Conservation (phyloP, 2,113 vertebrate species). For the Telmatochromis sp. region DNA sequence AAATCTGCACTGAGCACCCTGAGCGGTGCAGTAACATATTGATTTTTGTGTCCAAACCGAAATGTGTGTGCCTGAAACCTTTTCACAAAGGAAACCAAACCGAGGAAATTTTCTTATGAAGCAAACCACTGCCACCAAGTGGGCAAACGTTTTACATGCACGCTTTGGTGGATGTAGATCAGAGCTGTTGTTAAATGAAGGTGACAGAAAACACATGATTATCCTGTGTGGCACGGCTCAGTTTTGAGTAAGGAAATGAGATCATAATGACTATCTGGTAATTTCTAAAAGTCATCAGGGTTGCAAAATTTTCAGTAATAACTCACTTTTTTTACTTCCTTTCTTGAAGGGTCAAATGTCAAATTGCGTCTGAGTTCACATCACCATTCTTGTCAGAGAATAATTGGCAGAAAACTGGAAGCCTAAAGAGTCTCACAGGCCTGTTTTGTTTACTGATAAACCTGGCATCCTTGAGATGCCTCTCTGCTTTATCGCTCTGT, state of each 20-base stretch:
- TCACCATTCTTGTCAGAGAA: neutral
- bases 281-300: neutral
- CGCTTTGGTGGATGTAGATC: neutral
- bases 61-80: neutral
- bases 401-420: slow-evolving; percentile 12
- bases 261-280: neutral
- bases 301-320: neutral
- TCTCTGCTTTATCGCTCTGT: slow-evolving; percentile 34
- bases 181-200: neutral
- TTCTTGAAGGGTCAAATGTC: neutral
- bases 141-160: neutral
- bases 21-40: neutral
- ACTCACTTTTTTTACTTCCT: neutral
- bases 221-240: neutral
- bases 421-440: slow-evolving; percentile 6
- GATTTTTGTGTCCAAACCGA: slow-evolving; percentile 10
- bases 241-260: neutral
- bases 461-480: slow-evolving; percentile 39
- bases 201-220: neutral
- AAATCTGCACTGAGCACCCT: slow-evolving; percentile 7
- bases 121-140: slow-evolving; percentile 42
- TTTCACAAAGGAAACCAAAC: neutral
- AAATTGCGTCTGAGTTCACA: neutral
- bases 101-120: neutral
- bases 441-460: slow-evolving; percentile 42